These are phyloP conservation scores for Habrosyne pyritoides DNA, from an alignment of 2,888 invertebrate species.

Conservation along the genomic window DNA sequence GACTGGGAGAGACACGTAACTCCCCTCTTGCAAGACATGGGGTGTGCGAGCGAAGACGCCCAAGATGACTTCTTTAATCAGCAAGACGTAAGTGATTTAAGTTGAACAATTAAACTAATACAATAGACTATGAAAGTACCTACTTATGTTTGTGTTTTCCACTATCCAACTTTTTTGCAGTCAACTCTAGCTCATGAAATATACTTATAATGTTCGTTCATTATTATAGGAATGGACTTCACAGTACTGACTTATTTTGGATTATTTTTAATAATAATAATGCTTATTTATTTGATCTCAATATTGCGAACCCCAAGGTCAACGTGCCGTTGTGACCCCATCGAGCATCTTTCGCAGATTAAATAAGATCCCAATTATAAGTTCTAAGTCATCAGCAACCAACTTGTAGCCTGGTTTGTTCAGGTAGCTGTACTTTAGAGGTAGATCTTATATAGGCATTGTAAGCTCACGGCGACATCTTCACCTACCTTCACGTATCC, in stretches of 20 bases:
- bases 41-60: conserved; percentile 78
- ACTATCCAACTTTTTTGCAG: not conserved
- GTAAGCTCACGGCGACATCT: too few species aligned
- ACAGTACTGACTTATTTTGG: too few species aligned
- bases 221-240: not conserved
- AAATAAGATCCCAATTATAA: too few species aligned
- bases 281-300: too few species aligned
- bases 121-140: not conserved
- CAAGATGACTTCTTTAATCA: conserved; percentile 84
- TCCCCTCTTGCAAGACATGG: conserved; percentile 84
- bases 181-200: not conserved
- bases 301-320: too few species aligned
- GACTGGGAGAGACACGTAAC: conserved; percentile 85
- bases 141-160: not conserved
- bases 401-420: conserved; percentile 10
- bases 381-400: too few species aligned
- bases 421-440: not conserved
- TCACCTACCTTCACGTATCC: conserved; percentile 7
- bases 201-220: not conserved
- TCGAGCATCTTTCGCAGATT: too few species aligned
- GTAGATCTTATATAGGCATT: too few species aligned
- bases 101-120: conserved; percentile 15
- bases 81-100: conserved; percentile 80
- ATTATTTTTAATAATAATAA: too few species aligned
- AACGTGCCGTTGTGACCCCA: too few species aligned